Percentiles rank a stretch among this genome's conserved stretches.
These are phyloP conservation scores for Scortum barcoo DNA, from an alignment of 2,113 vertebrate species.

Conservation along the genomic window DNA sequence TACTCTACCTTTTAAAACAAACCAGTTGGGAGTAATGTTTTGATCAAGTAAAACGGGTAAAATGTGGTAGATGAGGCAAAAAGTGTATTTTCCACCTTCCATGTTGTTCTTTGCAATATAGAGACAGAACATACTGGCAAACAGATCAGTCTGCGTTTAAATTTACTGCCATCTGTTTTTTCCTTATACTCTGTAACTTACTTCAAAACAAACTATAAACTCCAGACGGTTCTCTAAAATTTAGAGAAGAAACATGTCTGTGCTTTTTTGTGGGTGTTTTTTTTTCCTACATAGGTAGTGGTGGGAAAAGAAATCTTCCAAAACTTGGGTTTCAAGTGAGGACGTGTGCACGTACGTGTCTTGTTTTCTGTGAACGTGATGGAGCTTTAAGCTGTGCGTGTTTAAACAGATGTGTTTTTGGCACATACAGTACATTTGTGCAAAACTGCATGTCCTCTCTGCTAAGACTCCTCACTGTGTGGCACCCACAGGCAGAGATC, in stretches of 20 bases:
- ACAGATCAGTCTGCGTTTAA: conserved; percentile 28
- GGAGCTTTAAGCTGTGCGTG: not conserved
- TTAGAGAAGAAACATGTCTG: not conserved
- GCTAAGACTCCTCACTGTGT: conserved; percentile 36
- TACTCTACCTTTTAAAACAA: not conserved
- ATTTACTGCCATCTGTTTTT: conserved; percentile 52
- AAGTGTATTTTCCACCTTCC: not conserved
- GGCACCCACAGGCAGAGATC: conserved; percentile 89
- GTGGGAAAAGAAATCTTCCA: not conserved
- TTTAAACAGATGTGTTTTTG: conserved; percentile 19
- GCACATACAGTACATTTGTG: not conserved
- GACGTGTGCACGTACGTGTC: not conserved
- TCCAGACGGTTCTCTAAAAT: conserved; percentile 1
- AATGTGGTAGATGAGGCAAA: not conserved
- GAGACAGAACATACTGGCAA: conserved; percentile 17
- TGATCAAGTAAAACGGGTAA: not conserved
- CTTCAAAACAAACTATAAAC: conserved; percentile 51
- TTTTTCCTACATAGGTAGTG: not conserved
- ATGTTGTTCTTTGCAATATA: not conserved
- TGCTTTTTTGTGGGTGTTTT: conserved; percentile 41
- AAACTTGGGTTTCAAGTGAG: not conserved
- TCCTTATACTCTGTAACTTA: conserved; percentile 6
- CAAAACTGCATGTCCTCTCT: conserved; percentile 4
- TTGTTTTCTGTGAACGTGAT: conserved; percentile 17
- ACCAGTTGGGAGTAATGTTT: not conserved